phyloP scores from a whole-genome alignment of 2,113 vertebrate genomes.

The Paraplagusia blochii region DNA sequence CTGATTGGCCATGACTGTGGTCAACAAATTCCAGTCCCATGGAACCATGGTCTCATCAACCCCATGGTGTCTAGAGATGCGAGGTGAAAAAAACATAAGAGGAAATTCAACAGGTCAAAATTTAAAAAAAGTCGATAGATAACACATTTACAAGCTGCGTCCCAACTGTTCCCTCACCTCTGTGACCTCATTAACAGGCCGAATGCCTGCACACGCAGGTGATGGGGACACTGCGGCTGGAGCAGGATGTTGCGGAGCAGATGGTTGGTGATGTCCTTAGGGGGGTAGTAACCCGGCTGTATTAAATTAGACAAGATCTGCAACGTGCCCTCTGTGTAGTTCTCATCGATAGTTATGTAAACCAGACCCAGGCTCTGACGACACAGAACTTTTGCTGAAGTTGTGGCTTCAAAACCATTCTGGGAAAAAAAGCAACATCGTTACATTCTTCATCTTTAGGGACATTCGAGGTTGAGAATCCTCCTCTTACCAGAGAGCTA shows the following conservation, averaged over 20 bases:
- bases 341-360: conserved; percentile 85
- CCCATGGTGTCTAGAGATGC: conserved; percentile 81
- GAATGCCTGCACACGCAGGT: conserved; percentile 82
- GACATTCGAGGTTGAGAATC: not conserved
- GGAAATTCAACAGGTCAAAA: not conserved
- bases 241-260: conserved; percentile 83
- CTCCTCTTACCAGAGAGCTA: conserved; percentile 54
- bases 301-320: conserved; percentile 88
- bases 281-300: conserved; percentile 78
- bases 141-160: no score
- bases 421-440: conserved; percentile 1
- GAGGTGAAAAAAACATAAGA: not conserved
- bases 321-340: conserved; percentile 83
- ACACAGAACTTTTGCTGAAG: conserved; percentile 72
- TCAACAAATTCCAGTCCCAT: conserved; percentile 90
- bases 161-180: conserved; percentile 72
- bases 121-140: not conserved
- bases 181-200: conserved; percentile 89
- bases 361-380: conserved; percentile 83
- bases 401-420: conserved; percentile 43
- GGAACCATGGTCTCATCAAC: conserved; percentile 75
- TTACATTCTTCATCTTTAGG: not conserved
- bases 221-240: conserved; percentile 58
- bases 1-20: conserved; percentile 79
- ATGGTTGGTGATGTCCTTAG: conserved; percentile 78